Evolutionary conservation across 2,797 vertebrate species (phyloP), one percentile per base, ranked within the genome.

Genomic region (Graptemys geographica): DNA sequence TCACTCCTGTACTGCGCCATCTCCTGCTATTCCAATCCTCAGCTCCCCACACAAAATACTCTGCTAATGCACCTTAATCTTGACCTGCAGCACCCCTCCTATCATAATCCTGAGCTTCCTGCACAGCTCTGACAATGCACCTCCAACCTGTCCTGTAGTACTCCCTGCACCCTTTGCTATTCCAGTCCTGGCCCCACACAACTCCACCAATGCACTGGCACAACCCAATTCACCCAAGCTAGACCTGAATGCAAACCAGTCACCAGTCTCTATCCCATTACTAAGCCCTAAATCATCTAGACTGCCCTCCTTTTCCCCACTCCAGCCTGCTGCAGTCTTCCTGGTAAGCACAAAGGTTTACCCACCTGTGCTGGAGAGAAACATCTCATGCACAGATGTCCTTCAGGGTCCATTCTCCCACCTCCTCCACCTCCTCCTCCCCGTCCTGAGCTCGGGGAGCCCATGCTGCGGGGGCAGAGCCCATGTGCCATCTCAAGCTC

Each of bases 331-430:
- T 86, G 90, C 91, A 95, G 91, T 92, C 80, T 96, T 94, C 47
- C 80, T 87, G 74, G 27, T 47, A 96, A 92, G 52, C 31, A 92
- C 86, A 87, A 92, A 93, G 41, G 55, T 84, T 44, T 86, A 88
- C 98, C 97, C 92, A 99, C 99, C 99, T 99, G 99, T 92, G 99
- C 99, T 83, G 99, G 99, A 76, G 99, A 99, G 98, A 99, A 99
- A 92, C 99, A 97, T 84, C 98, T 98, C 93, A 97, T 97, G 97
- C 98, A 98, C 55, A 98, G 98, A 21, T 86, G 98, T 86, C 98
- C 97, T 96, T 98, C 98, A 13, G 97, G 98, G 44, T 97, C 98
- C 55, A 97, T 98, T 28, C 94, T 92, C 0, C 94, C 97, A 44
- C 95, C 51, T 3, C 97, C 83, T 76, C 95, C 95, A 86, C 96